Percentiles rank a stretch among this genome's conserved stretches.
Evolutionary conservation across 64 coral and sea anemone genomes (phyloP).

Genomic region (Dendronephthya gigantea): DNA sequence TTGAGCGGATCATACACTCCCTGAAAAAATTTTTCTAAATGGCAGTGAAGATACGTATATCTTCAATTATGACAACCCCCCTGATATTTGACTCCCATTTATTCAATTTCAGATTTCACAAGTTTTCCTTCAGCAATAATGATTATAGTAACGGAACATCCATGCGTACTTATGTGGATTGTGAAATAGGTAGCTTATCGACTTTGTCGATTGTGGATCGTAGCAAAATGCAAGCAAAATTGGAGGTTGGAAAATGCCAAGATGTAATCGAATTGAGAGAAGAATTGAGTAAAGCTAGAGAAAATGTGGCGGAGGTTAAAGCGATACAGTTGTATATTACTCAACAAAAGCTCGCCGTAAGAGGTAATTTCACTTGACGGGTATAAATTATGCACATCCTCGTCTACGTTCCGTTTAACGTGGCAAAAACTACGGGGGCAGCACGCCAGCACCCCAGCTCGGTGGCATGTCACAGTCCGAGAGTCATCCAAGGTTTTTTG

Average conservation of each 20-base stretch:
- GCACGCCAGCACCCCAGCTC: no score
- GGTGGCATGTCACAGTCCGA: no score
- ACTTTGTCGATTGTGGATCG: background rate
- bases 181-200: background rate
- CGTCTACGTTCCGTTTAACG: no score
- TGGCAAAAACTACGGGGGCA: no score
- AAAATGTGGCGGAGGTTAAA: slow-evolving; percentile 75
- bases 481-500: no score
- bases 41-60: no score
- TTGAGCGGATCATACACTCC: no score
- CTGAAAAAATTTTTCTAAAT: no score
- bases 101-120: background rate
- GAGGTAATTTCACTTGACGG: background rate
- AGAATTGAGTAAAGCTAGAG: slow-evolving; percentile 79
- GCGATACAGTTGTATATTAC: slow-evolving; percentile 62
- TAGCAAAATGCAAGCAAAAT: background rate
- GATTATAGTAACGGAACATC: background rate
- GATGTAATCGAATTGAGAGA: slow-evolving; percentile 90
- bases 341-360: background rate
- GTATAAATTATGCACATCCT: background rate
- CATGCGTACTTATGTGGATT: background rate
- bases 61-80: no score
- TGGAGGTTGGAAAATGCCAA: slow-evolving; percentile 81
- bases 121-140: background rate
- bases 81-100: background rate